A percentile compares a stretch with the other conserved stretches of the same genome.
Conservation (phyloP, 1,140 invertebrate genomes). For the Babylonia areolata region DNA sequence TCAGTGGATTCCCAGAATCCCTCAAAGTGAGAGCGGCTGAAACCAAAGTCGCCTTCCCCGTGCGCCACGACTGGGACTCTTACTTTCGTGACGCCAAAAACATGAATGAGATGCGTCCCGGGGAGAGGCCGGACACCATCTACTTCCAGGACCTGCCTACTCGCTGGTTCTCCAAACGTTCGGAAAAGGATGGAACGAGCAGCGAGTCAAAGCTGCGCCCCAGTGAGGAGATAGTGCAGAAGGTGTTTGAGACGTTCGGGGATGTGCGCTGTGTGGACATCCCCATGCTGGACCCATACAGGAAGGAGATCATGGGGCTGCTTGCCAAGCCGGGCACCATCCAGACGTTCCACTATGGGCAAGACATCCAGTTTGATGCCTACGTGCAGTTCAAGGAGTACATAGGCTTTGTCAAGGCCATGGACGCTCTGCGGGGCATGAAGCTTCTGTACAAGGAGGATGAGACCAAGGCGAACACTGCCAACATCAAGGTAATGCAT, state of each 20-base stretch:
- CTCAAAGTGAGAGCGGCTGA: constrained; percentile 89
- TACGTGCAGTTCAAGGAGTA: constrained; percentile 97
- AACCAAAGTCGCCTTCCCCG: constrained; percentile 90
- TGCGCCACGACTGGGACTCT: constrained; percentile 93
- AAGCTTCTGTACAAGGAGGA: constrained; percentile 85
- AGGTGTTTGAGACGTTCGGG: constrained; percentile 92
- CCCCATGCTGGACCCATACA: constrained; percentile 80
- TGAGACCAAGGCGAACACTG: constrained; percentile 79
- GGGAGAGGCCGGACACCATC: constrained; percentile 95
- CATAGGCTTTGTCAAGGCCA: constrained; percentile 93
- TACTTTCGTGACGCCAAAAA: constrained; percentile 95
- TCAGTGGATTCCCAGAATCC: constrained; percentile 86
- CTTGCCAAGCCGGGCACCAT: constrained; percentile 81
- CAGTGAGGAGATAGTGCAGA: constrained; percentile 65
- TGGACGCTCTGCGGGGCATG: constrained; percentile 93
- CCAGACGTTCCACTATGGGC: constrained; percentile 84
- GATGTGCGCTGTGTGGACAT: constrained; percentile 90
- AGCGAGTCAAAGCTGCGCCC: constrained; percentile 65
- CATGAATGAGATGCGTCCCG: constrained; percentile 97
- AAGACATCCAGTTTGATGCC: constrained; percentile 85
- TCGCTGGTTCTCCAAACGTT: constrained; percentile 76
- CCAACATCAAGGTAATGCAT: constrained; percentile 85
- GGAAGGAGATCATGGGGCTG: constrained; percentile 88
- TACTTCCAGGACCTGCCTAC: constrained; percentile 82
- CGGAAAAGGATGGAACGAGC: constrained; percentile 50